Evolutionary conservation across 2,797 vertebrate species (phyloP), one percentile per base, ranked within the genome.

Genomic region (Crossoptilon crossoptilon): DNA sequence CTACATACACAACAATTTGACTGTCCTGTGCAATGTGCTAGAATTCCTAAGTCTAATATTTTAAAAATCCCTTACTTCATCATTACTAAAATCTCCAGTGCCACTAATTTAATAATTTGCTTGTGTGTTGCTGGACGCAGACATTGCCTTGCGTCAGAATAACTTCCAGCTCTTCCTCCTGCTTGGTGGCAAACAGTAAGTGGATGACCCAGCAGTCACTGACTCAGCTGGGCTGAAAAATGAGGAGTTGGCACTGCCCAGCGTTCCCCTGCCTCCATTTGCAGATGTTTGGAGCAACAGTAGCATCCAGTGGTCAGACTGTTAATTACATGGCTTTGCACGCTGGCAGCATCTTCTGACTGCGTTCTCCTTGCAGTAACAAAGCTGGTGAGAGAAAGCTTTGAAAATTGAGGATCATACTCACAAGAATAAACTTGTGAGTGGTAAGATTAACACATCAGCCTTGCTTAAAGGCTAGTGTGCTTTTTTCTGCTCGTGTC

Each of bases 221-320:
- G 29, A 74, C 67, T 78, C 78, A 73, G 37, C 22, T 18, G 51
- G 16, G 60, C 78, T 79, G 70, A 79, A 82, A 88, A 91, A 64
- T 22, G 39, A 70, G 49, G 48, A 83, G 35, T 55, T 11, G 49
- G 17, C 29, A 15, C 16, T 78, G 39, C 35, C 63, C 43, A 14
- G 27, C 51, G 82, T 58, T 48, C 56, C 10, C 39, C 46, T 15
- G 41, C 43, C 51, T 37, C 51, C 14, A 10, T 11, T 24, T 70
- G 86, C 74, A 90, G 86, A 91, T 95, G 86, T 92, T 91, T 91
- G 75, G 73, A 96, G 75, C 82, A 93, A 95, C 85, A 87, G 91
- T 94, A 96, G 44, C 91, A 96, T 94, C 83, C 93, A 93, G 90
- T 92, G 94, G 79, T 68, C 90, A 95, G 73, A 82, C 84, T 67